phyloP scores from a whole-genome alignment of 2,113 vertebrate species.

The Hucho hucho region DNA sequence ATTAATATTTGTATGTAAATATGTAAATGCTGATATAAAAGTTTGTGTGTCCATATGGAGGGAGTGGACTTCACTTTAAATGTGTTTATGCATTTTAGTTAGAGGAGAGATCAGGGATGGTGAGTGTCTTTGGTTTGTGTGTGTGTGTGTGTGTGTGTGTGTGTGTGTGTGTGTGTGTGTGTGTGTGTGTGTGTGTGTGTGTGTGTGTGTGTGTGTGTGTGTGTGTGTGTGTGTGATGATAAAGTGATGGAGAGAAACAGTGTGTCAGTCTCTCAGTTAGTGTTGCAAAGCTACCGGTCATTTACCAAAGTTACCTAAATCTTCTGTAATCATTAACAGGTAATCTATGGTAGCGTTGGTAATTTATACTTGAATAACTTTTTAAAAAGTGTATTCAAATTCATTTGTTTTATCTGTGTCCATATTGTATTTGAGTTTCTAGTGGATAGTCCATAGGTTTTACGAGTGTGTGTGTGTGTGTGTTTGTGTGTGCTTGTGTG shows the following conservation, averaged over 20 bases:
- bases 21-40: slow-evolving; percentile 65
- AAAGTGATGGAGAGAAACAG: background rate
- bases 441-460: too few species aligned
- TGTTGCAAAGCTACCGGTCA: too few species aligned
- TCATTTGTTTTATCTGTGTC: too few species aligned
- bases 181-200: background rate
- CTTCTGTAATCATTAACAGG: too few species aligned
- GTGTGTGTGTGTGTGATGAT: background rate
- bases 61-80: slow-evolving; percentile 56
- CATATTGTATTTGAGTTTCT: too few species aligned
- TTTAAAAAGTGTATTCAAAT: background rate
- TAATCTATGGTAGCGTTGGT: too few species aligned
- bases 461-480: background rate
- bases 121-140: slow-evolving; percentile 21
- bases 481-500: background rate
- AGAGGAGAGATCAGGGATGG: slow-evolving; percentile 34
- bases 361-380: too few species aligned
- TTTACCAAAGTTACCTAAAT: too few species aligned
- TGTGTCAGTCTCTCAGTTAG: background rate
- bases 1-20: slow-evolving; percentile 51
- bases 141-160: slow-evolving; percentile 30
- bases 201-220: background rate
- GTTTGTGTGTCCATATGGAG: slow-evolving; percentile 63
- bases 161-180: background rate
- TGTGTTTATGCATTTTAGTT: slow-evolving; percentile 63